Evolutionary conservation across 2,888 invertebrate genomes (phyloP), one percentile per base, ranked within the genome.

Genomic region (Eurytoma californica): DNA sequence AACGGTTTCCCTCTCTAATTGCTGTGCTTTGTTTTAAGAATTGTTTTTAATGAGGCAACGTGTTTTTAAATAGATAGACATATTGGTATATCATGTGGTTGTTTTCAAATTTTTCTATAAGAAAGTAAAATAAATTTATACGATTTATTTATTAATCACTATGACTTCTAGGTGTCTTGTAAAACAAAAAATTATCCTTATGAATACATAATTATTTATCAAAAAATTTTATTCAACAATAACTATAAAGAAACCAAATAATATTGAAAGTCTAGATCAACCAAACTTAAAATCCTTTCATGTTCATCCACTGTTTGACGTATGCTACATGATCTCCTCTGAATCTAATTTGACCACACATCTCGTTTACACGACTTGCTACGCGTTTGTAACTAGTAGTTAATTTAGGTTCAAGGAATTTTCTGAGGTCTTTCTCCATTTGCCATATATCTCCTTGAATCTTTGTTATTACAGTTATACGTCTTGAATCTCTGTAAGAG

Each of bases 371-470:
- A 86, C 94, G 93, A 9, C 93, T 93, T 83, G 94, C 93, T 13
- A 95, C 87, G 0, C 91, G 88, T 66, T 3, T 92, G 90, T 61
- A 91, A 90, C 18, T 3, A 18, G 3, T 0, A 3, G 67, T 5
- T 12, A 53, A 47, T 53, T 58, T 63, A 3, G 30, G 86, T 88
- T 94, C 91, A 58, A 97, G 90, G 84, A 93, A 92, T 13, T 91
- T 85, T 78, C 93, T 93, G 58, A 97, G 87, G 82, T 95, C 95
- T 57, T 93, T 91, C 84, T 95, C 95, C 82, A 97, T 87, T 49
- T 91, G 85, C 96, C 97, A 97, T 85, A 98, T 96, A 88, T 98
- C 95, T 0, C 98, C 98, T 85, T 96, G 93, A 77, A 98, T 93
- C 84, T 92, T 92, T 81, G 91, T 92, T 2, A 98, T 90, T 30